A percentile compares a stretch with the other conserved stretches of the same genome.
Evolutionary conservation across 2,888 invertebrate genomes (phyloP).

Genomic region (Arenicola marina): DNA sequence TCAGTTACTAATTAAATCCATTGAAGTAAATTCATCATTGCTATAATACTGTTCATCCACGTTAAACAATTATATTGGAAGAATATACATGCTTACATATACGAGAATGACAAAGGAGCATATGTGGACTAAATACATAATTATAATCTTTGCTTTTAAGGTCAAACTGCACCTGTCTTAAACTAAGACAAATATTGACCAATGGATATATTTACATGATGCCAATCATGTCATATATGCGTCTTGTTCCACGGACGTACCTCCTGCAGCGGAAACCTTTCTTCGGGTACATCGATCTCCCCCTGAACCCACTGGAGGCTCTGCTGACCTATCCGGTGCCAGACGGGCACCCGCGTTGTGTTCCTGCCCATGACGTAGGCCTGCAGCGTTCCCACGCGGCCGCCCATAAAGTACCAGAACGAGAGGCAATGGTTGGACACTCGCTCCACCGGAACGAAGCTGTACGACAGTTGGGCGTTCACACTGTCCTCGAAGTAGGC

Average conservation of each 20-base stretch:
- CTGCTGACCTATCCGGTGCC: constrained; percentile 8
- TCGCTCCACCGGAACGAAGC: not conserved
- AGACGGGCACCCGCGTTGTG: not conserved
- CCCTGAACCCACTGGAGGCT: constrained; percentile 12
- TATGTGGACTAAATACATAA: too few species aligned
- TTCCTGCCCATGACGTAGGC: not conserved
- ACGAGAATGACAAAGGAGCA: too few species aligned
- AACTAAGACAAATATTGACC: too few species aligned
- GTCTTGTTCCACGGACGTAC: too few species aligned
- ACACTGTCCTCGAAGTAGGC: too few species aligned
- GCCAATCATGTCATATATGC: too few species aligned
- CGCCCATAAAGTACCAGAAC: constrained; percentile 18
- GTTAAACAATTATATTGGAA: too few species aligned
- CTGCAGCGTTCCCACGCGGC: constrained; percentile 10
- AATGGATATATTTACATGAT: too few species aligned
- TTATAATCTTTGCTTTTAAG: too few species aligned
- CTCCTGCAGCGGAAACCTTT: constrained; percentile 8
- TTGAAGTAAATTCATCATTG: not conserved
- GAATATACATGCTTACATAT: too few species aligned
- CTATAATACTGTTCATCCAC: too few species aligned
- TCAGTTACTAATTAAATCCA: not conserved
- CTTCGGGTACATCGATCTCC: constrained; percentile 5
- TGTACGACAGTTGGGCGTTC: not conserved
- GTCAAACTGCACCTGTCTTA: too few species aligned
- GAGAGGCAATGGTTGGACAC: constrained; percentile 11